Evolutionary conservation across 2,113 vertebrate genomes (phyloP), one percentile per base, ranked within the genome.

Genomic region (Tympanuchus pallidicinctus): DNA sequence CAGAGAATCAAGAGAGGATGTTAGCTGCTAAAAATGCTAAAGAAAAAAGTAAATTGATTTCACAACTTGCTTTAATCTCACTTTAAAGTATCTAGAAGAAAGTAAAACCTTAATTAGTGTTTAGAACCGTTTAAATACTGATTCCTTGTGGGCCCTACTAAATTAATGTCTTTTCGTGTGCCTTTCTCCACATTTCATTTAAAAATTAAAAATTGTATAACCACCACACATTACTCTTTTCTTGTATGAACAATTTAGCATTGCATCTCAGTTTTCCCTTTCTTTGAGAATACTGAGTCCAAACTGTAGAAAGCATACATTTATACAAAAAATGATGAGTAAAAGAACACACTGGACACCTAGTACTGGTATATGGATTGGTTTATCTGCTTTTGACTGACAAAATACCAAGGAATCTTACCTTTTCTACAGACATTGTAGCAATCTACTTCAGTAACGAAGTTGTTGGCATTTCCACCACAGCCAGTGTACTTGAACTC

Each of bases 401-500:
- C 11, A 76, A 78, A 73, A 52, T 3, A 34, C 1, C 32, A 66
- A 67, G 27, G 42, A 32, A 34, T 1, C 96, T 82, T 97, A 98
- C 98, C 98, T 98, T 97, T 98, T 36, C 61, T 43, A 78, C 99
- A 99, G 87, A 98, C 97, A 1, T 94, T 97, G 77, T 95, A 94
- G 93, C 99, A 99, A 74, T 92, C 97, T 4, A 76, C 85, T 78
- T 94, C 95, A 8, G 94, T 98, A 84, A 98, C 91, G 3, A 99
- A 99, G 96, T 99, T 99, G 95, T 99, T 99, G 88, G 97, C 97
- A 94, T 98, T 99, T 42, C 99, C 99, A 19, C 99, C 99, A 27
- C 99, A 99, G 89, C 99, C 99, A 0, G 98, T 98, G 16, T 99
- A 99, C 28, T 42, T 90, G 82, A 99, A 99, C 93, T 98, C 83